A percentile compares a stretch with the other conserved stretches of the same genome.
Conservation (phyloP, 2,113 vertebrate genomes). For the Azemiops feae region DNA sequence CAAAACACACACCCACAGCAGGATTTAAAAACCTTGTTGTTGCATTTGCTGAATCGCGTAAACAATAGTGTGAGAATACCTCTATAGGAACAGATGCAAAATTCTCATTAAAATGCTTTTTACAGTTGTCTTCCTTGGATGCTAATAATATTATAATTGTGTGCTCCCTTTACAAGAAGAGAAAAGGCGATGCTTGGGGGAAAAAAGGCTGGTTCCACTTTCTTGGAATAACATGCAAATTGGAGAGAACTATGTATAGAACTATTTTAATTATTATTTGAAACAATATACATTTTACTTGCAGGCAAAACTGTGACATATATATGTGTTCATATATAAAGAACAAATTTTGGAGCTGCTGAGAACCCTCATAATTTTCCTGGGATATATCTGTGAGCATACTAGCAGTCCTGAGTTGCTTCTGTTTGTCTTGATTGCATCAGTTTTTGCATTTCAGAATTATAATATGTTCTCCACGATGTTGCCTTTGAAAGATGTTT, state of each 20-base stretch:
- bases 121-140: not conserved
- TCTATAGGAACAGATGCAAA: not conserved
- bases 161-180: not conserved
- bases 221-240: not conserved
- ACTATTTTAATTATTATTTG: not conserved
- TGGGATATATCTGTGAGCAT: not conserved
- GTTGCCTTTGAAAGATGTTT: not conserved
- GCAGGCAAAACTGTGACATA: not conserved
- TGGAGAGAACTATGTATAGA: not conserved
- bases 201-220: not conserved
- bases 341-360: no score
- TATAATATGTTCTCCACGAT: not conserved
- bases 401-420: not conserved
- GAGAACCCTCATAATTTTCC: not conserved
- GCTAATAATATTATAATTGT: not conserved
- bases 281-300: not conserved
- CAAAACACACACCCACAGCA: not conserved
- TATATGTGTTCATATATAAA: not conserved
- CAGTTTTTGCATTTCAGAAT: not conserved
- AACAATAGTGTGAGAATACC: not conserved
- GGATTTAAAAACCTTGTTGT: not conserved
- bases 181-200: not conserved
- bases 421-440: not conserved
- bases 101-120: not conserved
- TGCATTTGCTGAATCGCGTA: not conserved